Evolutionary conservation across 2,888 invertebrate genomes (phyloP).

Genomic region (Oscheius sp.): DNA sequence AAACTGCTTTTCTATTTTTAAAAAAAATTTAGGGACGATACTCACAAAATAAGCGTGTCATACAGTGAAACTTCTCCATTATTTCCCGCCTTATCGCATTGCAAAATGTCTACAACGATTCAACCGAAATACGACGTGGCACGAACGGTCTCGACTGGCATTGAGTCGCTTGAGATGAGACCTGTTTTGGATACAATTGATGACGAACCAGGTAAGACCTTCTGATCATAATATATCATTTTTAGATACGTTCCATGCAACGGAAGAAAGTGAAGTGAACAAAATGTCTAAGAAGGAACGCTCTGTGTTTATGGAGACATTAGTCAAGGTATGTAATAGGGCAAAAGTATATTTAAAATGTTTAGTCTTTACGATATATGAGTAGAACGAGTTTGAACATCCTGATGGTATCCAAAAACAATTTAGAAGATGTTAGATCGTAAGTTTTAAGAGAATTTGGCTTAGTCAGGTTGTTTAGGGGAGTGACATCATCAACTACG

Average conservation of each 20-base stretch:
- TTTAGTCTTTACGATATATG: slow-evolving; percentile 41
- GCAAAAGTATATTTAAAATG: too few relatives aligned
- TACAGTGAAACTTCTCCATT: slow-evolving; percentile 53
- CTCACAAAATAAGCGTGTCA: slow-evolving; percentile 32
- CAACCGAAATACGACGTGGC: background rate
- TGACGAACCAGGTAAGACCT: slow-evolving; percentile 39
- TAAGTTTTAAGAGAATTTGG: background rate
- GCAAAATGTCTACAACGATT: background rate
- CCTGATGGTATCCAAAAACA: background rate
- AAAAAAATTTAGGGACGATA: slow-evolving; percentile 19
- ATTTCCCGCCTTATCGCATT: slow-evolving; percentile 35
- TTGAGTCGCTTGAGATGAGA: slow-evolving; percentile 44
- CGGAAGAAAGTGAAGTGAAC: slow-evolving; percentile 28
- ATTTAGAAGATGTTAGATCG: slow-evolving; percentile 6
- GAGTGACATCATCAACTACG: slow-evolving; percentile 1
- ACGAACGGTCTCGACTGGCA: slow-evolving; percentile 33
- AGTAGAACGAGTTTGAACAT: slow-evolving; percentile 31
- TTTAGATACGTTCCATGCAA: slow-evolving; percentile 7
- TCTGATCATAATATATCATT: background rate
- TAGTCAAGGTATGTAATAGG: slow-evolving; percentile 36
- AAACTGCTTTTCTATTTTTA: background rate
- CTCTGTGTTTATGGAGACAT: slow-evolving; percentile 51
- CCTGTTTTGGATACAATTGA: slow-evolving; percentile 36
- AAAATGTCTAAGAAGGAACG: slow-evolving; percentile 47
- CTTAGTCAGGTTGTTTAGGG: background rate